Evolutionary conservation across 2,113 vertebrate genomes (phyloP).

Genomic region (Hystrix brachyura): DNA sequence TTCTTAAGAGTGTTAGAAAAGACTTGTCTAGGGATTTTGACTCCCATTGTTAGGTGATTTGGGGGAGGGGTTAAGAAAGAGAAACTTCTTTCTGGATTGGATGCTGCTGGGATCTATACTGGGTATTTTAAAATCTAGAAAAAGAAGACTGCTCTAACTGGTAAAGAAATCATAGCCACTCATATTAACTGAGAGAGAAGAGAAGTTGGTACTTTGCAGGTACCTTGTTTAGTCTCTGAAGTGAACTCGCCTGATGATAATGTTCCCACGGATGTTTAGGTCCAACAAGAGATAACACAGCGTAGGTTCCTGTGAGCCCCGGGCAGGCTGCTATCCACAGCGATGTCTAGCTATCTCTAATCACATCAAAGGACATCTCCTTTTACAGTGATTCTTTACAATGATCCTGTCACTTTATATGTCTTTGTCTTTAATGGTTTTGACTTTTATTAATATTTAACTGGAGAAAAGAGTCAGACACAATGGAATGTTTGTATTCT

Average conservation of each 20-base stretch:
- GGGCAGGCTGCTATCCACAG: too few species aligned
- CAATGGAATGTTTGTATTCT: not conserved
- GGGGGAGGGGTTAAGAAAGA: not conserved
- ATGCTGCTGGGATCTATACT: not conserved
- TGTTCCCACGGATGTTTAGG: not conserved
- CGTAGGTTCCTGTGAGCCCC: rapidly evolving
- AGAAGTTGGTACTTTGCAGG: not conserved
- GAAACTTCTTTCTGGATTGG: not conserved
- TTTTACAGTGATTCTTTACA: not conserved
- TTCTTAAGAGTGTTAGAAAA: not conserved
- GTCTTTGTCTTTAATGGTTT: constrained; percentile 5
- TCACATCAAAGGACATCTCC: too few species aligned
- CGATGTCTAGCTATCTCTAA: not conserved
- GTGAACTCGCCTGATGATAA: not conserved
- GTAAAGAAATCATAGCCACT: not conserved
- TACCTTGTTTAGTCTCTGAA: not conserved
- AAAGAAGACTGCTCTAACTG: not conserved
- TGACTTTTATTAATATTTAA: not conserved
- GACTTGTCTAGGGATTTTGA: not conserved
- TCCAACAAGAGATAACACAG: not conserved
- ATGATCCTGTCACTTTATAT: not conserved
- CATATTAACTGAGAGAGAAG: not conserved
- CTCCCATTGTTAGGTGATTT: not conserved
- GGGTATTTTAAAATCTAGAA: not conserved
- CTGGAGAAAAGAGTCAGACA: not conserved